A percentile compares a stretch with the other conserved stretches of the same genome.
Evolutionary conservation across 1,140 invertebrate species (phyloP).

Genomic region (Camponotus floridanus): DNA sequence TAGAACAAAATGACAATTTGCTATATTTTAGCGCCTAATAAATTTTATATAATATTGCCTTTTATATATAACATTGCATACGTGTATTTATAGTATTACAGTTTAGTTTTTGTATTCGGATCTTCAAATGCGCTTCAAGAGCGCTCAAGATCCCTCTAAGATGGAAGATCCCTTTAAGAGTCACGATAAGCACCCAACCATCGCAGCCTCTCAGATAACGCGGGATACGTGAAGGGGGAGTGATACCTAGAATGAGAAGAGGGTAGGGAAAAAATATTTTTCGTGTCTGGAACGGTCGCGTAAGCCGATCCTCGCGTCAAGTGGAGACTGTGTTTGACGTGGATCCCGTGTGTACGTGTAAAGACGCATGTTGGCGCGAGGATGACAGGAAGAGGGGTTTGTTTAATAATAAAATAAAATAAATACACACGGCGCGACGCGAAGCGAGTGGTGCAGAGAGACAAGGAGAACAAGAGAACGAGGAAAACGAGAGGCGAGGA

Average conservation of each 20-base stretch:
- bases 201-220: slow-evolving; percentile 52
- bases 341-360: slow-evolving; percentile 48
- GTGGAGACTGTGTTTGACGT: slow-evolving; percentile 62
- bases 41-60: neutral
- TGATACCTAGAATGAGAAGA: slow-evolving; percentile 51
- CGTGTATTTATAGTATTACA: neutral
- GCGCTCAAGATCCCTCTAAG: slow-evolving; percentile 19
- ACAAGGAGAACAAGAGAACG: slow-evolving; percentile 44
- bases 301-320: slow-evolving; percentile 60
- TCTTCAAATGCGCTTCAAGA: slow-evolving; percentile 17
- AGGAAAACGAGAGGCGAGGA: slow-evolving; percentile 45
- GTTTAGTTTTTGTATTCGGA: neutral
- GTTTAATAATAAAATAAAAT: slow-evolving; percentile 84
- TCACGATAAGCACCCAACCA: slow-evolving; percentile 45
- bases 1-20: slow-evolving; percentile 18
- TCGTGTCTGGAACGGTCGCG: slow-evolving; percentile 58
- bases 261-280: slow-evolving; percentile 69
- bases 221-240: slow-evolving; percentile 30
- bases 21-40: neutral
- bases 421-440: slow-evolving; percentile 77
- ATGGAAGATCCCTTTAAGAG: slow-evolving; percentile 53
- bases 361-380: slow-evolving; percentile 59
- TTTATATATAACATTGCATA: neutral
- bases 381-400: slow-evolving; percentile 53
- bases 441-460: neutral